phyloP scores from a whole-genome alignment of 2,797 vertebrate species.

The Bradypodion pumilum region DNA sequence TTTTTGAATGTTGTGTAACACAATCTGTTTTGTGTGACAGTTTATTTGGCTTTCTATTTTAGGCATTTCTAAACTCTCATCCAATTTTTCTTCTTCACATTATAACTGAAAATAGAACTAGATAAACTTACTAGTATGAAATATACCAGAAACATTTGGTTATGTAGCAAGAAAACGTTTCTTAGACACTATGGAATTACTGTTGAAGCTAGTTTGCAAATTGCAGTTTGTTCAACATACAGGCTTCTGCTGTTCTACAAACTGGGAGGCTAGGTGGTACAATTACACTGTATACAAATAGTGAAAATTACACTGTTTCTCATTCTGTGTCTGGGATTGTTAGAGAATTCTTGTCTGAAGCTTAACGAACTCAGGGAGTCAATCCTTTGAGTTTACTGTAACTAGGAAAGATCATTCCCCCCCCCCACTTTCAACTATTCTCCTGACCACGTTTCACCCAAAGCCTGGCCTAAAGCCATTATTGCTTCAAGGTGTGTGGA shows the following conservation, averaged over 20 bases:
- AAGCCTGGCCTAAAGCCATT: no score
- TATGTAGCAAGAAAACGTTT: constrained; percentile 43
- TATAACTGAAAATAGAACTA: constrained; percentile 67
- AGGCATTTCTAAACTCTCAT: constrained; percentile 64
- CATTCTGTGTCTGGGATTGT: neutral
- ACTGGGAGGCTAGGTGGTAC: neutral
- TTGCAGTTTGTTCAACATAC: neutral
- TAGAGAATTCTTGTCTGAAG: no score
- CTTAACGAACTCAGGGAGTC: no score
- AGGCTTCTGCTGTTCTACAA: no score
- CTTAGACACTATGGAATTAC: constrained; percentile 4
- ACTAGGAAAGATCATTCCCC: no score
- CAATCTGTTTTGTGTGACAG: constrained; percentile 44
- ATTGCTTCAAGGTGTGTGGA: no score
- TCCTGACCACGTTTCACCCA: no score
- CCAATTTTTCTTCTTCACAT: constrained; percentile 60
- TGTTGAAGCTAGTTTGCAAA: neutral
- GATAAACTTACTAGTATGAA: constrained; percentile 59
- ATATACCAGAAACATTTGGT: constrained; percentile 51
- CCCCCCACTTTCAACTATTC: no score
- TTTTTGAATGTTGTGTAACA: neutral
- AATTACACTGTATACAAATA: neutral
- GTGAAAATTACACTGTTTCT: neutral
- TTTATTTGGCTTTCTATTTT: constrained; percentile 70
- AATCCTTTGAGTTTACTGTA: no score